Conservation (phyloP, 2,797 vertebrate genomes). For the Eutrigla gurnardus region DNA sequence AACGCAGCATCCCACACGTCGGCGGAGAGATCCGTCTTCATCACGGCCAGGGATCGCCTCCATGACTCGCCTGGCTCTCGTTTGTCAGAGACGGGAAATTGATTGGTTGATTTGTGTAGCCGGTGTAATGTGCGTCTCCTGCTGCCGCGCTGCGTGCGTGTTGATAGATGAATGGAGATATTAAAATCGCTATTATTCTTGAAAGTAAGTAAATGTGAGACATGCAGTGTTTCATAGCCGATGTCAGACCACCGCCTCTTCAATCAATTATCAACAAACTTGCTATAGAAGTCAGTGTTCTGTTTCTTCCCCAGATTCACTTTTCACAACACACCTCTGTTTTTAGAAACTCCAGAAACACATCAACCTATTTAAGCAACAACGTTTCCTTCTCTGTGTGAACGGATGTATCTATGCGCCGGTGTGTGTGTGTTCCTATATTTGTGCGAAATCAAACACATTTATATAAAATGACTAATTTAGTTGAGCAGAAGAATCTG, state of each 20-base stretch:
- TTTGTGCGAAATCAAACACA: neutral
- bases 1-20: constrained; percentile 21
- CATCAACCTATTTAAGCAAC: neutral
- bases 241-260: neutral
- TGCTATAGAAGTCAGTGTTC: neutral
- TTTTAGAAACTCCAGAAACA: constrained; percentile 18
- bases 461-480: constrained; percentile 48
- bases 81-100: constrained; percentile 11
- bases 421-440: constrained; percentile 9
- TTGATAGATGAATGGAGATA: constrained; percentile 13
- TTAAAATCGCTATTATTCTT: constrained; percentile 17
- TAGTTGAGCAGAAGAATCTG: constrained; percentile 39
- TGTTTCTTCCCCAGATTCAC: neutral
- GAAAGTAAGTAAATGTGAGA: constrained; percentile 10
- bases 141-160: neutral
- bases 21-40: constrained; percentile 8
- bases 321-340: neutral
- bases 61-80: neutral
- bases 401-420: constrained; percentile 6
- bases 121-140: constrained; percentile 1
- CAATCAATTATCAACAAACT: neutral
- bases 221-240: neutral
- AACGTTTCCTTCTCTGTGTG: neutral
- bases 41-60: neutral
- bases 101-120: constrained; percentile 13